Evolutionary conservation across 1,140 invertebrate species (phyloP).

Genomic region (Leptinotarsa defecta): DNA sequence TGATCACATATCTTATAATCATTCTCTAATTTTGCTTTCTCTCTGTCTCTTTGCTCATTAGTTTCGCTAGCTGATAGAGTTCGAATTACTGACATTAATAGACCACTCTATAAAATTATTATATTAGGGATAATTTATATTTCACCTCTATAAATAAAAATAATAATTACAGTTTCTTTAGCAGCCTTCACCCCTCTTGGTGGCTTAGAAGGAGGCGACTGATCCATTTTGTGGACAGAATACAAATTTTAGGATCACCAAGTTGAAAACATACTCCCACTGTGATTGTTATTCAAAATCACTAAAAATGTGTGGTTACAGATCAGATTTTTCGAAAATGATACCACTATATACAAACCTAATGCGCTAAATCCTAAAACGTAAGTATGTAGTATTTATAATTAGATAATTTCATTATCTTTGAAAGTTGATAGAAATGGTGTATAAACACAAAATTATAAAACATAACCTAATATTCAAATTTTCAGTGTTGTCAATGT

Average conservation of each 20-base stretch:
- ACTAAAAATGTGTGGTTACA: too few relatives aligned
- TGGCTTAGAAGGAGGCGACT: constrained; percentile 73
- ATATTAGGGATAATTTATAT: constrained; percentile 5
- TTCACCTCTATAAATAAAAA: constrained; percentile 5
- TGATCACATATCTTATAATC: constrained; percentile 91
- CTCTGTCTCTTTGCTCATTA: constrained; percentile 91
- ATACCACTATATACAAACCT: too few relatives aligned
- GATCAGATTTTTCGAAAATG: too few relatives aligned
- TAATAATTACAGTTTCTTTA: constrained; percentile 74
- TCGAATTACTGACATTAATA: constrained; percentile 91
- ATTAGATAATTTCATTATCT: too few relatives aligned
- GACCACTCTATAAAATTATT: constrained; percentile 70
- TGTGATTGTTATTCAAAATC: too few relatives aligned
- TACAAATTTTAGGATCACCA: constrained; percentile 7
- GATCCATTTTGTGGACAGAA: constrained; percentile 37
- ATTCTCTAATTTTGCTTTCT: constrained; percentile 90
- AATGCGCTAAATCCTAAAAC: too few relatives aligned
- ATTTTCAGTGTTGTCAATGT: too few relatives aligned
- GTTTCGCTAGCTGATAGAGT: constrained; percentile 91
- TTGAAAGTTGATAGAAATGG: too few relatives aligned
- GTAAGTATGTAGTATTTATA: too few relatives aligned
- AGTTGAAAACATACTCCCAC: neutral
- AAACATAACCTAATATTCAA: too few relatives aligned
- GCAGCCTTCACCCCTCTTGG: constrained; percentile 79
- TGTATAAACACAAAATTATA: too few relatives aligned